Evolutionary conservation across 2,888 invertebrate genomes (phyloP).

Genomic region (Apoda limacodes): DNA sequence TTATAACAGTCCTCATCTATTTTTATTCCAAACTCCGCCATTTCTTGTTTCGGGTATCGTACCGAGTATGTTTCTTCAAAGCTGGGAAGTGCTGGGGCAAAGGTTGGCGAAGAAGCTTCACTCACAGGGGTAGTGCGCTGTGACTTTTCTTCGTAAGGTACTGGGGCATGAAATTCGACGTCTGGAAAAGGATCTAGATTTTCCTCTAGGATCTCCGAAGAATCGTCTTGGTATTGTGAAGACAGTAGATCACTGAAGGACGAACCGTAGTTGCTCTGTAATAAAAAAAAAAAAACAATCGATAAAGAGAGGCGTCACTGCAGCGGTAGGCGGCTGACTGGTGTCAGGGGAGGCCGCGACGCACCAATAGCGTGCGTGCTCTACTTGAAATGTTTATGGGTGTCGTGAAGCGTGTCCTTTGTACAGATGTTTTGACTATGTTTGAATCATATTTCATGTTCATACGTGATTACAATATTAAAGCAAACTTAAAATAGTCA

Average conservation of each 20-base stretch:
- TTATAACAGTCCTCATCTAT: constrained; percentile 90
- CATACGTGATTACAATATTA: no score
- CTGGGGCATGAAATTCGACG: constrained; percentile 68
- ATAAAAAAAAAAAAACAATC: constrained; percentile 41
- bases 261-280: constrained; percentile 82
- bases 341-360: constrained; percentile 42
- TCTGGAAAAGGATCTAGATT: constrained; percentile 82
- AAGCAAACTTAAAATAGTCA: no score
- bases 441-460: no score
- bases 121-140: constrained; percentile 54
- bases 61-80: constrained; percentile 91
- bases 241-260: constrained; percentile 83
- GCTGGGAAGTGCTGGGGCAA: constrained; percentile 79
- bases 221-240: constrained; percentile 80
- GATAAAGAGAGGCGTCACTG: constrained; percentile 47
- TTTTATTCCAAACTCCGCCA: constrained; percentile 77
- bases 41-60: constrained; percentile 75
- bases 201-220: constrained; percentile 76
- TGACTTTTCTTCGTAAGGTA: constrained; percentile 51
- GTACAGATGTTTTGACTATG: constrained; percentile 38
- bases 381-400: constrained; percentile 20
- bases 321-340: constrained; percentile 47
- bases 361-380: constrained; percentile 45
- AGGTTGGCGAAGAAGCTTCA: constrained; percentile 53
- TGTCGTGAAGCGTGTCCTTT: constrained; percentile 24